phyloP scores from a whole-genome alignment of 2,888 invertebrate genomes.

The Merodon equestris region DNA sequence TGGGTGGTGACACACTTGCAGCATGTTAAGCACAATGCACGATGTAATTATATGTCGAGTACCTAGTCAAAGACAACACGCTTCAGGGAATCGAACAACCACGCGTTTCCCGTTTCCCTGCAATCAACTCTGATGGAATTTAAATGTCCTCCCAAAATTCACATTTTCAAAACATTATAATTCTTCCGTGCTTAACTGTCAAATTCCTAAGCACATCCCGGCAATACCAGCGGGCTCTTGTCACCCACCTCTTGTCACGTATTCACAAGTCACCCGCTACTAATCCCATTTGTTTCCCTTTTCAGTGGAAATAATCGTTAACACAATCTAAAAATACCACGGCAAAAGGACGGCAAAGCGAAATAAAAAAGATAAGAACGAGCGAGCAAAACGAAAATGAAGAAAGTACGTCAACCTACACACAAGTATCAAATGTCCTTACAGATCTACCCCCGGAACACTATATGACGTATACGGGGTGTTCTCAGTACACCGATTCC shows the following conservation, averaged over 20 bases:
- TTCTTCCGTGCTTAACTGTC: no score
- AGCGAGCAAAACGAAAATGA: conserved; percentile 5
- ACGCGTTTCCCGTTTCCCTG: no score
- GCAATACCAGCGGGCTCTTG: no score
- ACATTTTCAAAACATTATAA: no score
- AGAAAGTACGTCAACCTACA: conserved; percentile 25
- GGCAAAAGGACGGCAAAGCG: conserved; percentile 4
- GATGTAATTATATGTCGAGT: no score
- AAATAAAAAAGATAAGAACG: conserved; percentile 8
- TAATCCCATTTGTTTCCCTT: conserved; percentile 51
- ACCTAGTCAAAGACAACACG: conserved; percentile 1
- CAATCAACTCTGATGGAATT: no score
- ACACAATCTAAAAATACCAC: conserved; percentile 54
- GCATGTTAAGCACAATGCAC: conserved; percentile 6
- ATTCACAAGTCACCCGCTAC: conserved; percentile 30
- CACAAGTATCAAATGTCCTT: conserved; percentile 46
- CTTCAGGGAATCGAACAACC: background rate
- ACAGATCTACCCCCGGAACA: conserved; percentile 11
- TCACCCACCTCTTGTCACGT: background rate
- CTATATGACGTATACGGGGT: no score
- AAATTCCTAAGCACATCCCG: no score
- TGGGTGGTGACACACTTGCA: conserved; percentile 40
- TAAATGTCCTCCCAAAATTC: no score
- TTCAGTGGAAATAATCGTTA: conserved; percentile 56
- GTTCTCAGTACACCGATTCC: no score